Percentiles rank a stretch among this genome's conserved stretches.
Evolutionary conservation across 2,888 invertebrate species (phyloP).

Genomic region (Eupeodes luniger): DNA sequence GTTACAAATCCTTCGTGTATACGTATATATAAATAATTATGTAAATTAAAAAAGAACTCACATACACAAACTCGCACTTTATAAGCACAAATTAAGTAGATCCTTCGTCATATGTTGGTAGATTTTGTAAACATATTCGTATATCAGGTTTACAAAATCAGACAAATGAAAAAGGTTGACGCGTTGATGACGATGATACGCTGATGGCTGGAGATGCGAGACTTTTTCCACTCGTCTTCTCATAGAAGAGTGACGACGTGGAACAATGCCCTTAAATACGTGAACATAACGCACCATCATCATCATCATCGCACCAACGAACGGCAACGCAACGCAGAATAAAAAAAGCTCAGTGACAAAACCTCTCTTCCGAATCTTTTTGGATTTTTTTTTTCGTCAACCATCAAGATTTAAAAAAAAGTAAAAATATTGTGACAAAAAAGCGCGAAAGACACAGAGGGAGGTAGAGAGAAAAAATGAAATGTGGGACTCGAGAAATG

Average conservation of each 20-base stretch:
- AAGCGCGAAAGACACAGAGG: constrained; percentile 27
- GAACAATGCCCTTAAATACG: constrained; percentile 25
- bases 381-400: background rate
- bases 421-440: constrained; percentile 65
- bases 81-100: constrained; percentile 19
- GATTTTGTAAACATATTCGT: background rate
- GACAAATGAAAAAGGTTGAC: constrained; percentile 51
- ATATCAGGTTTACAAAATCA: constrained; percentile 18
- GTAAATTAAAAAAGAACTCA: background rate
- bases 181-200: constrained; percentile 28
- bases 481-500: constrained; percentile 70
- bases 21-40: background rate
- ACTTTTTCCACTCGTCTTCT: background rate
- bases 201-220: constrained; percentile 6
- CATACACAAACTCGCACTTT: background rate
- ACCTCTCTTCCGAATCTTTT: background rate
- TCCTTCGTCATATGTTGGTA: background rate
- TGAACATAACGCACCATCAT: constrained; percentile 40
- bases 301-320: constrained; percentile 20
- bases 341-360: background rate
- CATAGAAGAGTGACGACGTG: constrained; percentile 16
- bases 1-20: background rate
- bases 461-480: constrained; percentile 51
- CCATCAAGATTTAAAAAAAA: constrained; percentile 15
- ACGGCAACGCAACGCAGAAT: no score